These are phyloP conservation scores for Pitangus sulphuratus DNA, from an alignment of 2,797 vertebrate genomes.

Conservation along the genomic window DNA sequence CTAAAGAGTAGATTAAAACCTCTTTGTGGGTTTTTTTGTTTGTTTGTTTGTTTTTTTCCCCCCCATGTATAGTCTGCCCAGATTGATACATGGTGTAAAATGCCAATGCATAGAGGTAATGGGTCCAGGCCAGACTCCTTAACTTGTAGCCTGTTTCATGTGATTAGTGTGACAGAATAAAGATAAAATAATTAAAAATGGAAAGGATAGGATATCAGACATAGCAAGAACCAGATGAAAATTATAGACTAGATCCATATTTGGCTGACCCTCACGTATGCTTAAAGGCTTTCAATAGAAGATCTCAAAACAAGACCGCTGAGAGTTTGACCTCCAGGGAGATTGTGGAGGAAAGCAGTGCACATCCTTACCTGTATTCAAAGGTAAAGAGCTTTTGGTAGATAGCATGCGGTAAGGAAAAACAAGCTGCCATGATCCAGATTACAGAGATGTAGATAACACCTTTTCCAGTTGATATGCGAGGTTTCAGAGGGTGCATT, in stretches of 20 bases:
- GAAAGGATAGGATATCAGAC: background rate
- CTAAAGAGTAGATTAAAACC: background rate
- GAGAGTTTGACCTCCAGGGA: background rate
- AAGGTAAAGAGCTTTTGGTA: constrained; percentile 94
- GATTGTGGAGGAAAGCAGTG: background rate
- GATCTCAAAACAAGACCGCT: background rate
- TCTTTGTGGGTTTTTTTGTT: background rate
- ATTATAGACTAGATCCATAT: background rate
- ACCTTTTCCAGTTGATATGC: constrained; percentile 84
- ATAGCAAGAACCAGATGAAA: background rate
- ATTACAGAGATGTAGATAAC: constrained; percentile 84
- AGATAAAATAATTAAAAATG: background rate
- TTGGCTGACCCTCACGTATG: background rate
- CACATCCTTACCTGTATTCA: constrained; percentile 86
- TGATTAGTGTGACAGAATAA: background rate
- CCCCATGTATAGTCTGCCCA: background rate
- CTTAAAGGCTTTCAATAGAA: background rate
- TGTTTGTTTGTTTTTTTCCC: background rate
- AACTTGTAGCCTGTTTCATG: background rate
- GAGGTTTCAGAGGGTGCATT: constrained; percentile 89
- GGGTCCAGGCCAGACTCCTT: background rate
- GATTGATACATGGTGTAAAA: background rate
- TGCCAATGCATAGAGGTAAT: background rate
- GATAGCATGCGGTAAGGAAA: constrained; percentile 93
- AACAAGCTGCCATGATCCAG: constrained; percentile 93